A percentile compares a stretch with the other conserved stretches of the same genome.
phyloP scores from a whole-genome alignment of 2,113 vertebrate genomes.

The Sinocyclocheilus anshuiensis region DNA sequence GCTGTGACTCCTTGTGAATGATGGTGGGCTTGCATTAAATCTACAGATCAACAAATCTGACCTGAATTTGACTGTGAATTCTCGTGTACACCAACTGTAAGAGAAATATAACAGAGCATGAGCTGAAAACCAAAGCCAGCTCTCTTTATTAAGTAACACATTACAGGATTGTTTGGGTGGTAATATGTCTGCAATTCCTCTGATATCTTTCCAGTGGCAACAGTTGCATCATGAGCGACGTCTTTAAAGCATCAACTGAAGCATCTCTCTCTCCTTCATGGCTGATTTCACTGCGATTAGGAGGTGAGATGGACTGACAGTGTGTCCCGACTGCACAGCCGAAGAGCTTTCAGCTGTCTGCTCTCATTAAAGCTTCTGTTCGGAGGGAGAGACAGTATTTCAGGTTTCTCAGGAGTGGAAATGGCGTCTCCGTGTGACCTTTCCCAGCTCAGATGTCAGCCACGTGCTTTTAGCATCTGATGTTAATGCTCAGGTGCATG shows the following conservation, averaged over 20 bases:
- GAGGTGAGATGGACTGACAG: background rate
- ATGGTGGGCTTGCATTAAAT: background rate
- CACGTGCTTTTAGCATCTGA: background rate
- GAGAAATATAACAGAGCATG: background rate
- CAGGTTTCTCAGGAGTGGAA: background rate
- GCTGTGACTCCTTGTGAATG: background rate
- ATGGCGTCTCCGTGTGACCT: constrained; percentile 31
- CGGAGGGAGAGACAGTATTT: background rate
- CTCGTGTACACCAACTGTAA: no score
- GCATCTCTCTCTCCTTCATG: constrained; percentile 9
- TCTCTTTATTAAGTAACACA: background rate
- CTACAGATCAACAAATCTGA: constrained; percentile 18
- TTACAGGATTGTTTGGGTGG: background rate
- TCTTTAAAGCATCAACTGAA: no score
- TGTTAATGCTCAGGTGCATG: background rate
- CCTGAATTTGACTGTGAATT: constrained; percentile 13
- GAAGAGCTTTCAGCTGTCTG: background rate
- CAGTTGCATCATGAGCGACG: constrained; percentile 5
- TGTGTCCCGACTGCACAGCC: no score
- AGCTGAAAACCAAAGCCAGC: background rate
- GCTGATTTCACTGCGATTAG: background rate
- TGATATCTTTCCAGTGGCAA: background rate
- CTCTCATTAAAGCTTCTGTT: constrained; percentile 19
- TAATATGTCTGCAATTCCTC: background rate
- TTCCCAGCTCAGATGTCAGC: constrained; percentile 19